A percentile compares a stretch with the other conserved stretches of the same genome.
These are phyloP conservation scores for Lysandra bellargus DNA, from an alignment of 2,888 invertebrate genomes.

Conservation along the genomic window DNA sequence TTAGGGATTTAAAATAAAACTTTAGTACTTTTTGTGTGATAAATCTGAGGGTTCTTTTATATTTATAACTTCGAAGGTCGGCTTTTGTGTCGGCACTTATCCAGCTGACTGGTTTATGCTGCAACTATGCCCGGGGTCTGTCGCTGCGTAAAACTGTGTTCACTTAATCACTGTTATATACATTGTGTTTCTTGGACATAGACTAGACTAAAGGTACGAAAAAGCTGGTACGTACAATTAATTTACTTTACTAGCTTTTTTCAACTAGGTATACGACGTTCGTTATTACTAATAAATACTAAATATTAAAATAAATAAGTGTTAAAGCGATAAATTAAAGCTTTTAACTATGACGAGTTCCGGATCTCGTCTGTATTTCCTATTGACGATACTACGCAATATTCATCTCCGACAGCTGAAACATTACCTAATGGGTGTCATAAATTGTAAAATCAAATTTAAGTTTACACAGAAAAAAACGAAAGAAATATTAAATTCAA, in stretches of 20 bases:
- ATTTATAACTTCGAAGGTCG: constrained; percentile 16
- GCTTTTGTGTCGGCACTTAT: constrained; percentile 11
- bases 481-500: constrained; percentile 20
- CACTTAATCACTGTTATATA: background rate
- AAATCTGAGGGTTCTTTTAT: constrained; percentile 24
- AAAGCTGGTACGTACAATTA: background rate
- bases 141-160: background rate
- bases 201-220: background rate
- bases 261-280: too few relatives aligned
- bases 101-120: background rate
- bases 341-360: too few relatives aligned
- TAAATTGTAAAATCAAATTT: constrained; percentile 12
- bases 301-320: too few relatives aligned
- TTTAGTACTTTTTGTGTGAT: constrained; percentile 1
- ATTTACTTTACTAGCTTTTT: too few relatives aligned
- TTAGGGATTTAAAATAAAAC: constrained; percentile 16
- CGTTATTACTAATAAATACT: too few relatives aligned
- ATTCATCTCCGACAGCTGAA: background rate
- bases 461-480: constrained; percentile 16
- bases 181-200: background rate
- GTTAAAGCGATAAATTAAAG: too few relatives aligned
- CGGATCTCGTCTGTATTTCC: too few relatives aligned
- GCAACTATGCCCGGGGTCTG: background rate
- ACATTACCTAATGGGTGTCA: background rate
- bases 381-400: too few relatives aligned